Evolutionary conservation across 2,113 vertebrate species (phyloP).

Genomic region (Lichenostomus cassidix): DNA sequence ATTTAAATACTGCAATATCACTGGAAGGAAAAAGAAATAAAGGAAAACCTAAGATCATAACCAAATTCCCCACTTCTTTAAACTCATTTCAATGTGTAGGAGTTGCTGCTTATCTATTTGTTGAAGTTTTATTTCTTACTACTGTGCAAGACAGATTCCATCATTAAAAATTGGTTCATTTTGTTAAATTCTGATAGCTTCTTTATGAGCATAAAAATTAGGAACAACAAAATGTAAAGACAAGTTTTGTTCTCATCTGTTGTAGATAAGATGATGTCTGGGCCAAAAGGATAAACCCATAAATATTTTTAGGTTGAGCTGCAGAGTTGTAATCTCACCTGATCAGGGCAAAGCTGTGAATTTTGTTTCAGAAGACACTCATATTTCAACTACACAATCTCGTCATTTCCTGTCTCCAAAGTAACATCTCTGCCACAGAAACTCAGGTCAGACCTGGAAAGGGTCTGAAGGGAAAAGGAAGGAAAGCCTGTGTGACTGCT

Average conservation of each 20-base stretch:
- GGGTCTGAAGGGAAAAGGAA: neutral
- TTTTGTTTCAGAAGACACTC: neutral
- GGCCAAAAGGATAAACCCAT: neutral
- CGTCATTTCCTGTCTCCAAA: neutral
- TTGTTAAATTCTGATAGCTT: neutral
- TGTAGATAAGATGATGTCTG: neutral
- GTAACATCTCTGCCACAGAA: neutral
- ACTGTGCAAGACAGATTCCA: neutral
- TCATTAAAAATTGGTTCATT: neutral
- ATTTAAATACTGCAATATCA: neutral
- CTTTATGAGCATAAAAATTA: neutral
- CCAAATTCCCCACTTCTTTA: rapidly evolving
- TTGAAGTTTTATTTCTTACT: neutral
- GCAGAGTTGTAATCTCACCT: neutral
- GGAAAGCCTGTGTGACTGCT: neutral
- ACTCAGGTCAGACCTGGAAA: neutral
- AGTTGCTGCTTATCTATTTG: neutral
- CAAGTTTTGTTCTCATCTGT: neutral
- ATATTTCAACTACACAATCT: neutral
- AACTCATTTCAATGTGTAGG: neutral
- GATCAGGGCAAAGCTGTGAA: neutral
- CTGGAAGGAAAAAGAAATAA: neutral
- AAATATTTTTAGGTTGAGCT: neutral
- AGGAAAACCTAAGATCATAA: neutral
- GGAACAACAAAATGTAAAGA: neutral